Evolutionary conservation across 2,888 invertebrate species (phyloP).

Genomic region (Hecatera dysodea): DNA sequence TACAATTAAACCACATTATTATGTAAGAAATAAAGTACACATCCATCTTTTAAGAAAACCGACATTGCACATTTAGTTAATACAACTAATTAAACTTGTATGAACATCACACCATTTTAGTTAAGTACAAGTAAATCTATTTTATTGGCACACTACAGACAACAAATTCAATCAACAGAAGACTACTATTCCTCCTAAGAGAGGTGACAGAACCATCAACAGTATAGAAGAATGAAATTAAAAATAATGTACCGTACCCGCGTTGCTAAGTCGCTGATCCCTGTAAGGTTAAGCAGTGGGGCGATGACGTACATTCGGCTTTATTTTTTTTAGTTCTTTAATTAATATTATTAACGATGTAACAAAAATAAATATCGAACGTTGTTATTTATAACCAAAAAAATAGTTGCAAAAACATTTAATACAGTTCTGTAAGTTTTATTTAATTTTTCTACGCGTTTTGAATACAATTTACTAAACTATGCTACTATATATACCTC

Average conservation of each 20-base stretch:
- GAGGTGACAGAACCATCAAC: constrained; percentile 14
- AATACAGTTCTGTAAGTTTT: not conserved
- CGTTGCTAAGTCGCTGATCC: not conserved
- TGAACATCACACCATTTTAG: not conserved
- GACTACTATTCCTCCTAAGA: not conserved
- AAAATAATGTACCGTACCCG: constrained; percentile 7
- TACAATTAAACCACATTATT: constrained; percentile 5
- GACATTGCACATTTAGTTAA: constrained; percentile 2
- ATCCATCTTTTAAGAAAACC: not conserved
- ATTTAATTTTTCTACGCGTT: not conserved
- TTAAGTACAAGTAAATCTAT: no score
- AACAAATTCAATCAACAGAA: not conserved
- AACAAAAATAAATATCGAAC: not conserved
- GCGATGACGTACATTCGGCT: constrained; percentile 8
- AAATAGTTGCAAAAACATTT: not conserved
- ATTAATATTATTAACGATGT: not conserved
- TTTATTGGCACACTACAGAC: not conserved
- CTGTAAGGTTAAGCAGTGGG: constrained; percentile 12
- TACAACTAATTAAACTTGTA: not conserved
- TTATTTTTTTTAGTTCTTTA: constrained; percentile 9
- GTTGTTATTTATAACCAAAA: not conserved
- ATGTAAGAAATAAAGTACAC: constrained; percentile 5
- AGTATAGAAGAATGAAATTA: not conserved
- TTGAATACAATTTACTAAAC: no score
- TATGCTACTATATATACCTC: no score